Base-by-base conservation (phyloP, 2,113 vertebrate genomes). In the Lathamus discolor region DNA sequence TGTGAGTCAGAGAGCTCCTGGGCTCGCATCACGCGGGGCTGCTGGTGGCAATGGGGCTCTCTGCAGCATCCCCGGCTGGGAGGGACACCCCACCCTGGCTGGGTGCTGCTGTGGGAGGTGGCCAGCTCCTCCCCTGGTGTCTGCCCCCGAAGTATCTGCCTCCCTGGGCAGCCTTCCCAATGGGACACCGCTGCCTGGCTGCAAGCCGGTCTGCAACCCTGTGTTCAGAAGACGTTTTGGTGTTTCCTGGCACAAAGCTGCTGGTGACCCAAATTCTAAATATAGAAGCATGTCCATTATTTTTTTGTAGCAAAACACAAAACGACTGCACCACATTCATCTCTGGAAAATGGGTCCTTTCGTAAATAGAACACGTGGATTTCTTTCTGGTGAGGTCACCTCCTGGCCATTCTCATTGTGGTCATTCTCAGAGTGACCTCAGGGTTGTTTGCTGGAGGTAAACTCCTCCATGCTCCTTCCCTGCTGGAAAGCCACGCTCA, bases 211-310 rank as follows among this genome's bases (percentile, higher is more conserved):
- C 49, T 54, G 66, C 83, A 93, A 23, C 51, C 62, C 39, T 88
- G 70, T 18, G 88, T 90, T 88, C 72, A 39, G 31, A 77, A 81
- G 80, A 28, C 63, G 70, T 75, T 92, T 81, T 84, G 93, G 52
- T 84, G 54, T 61, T 64, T 90, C 48, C 81, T 84, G 91, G 57
- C 66, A 91, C 86, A 94, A 94, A 79, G 90, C 74, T 82, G 77
- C 44, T 29, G 52, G n/a, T 91, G 90, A 95, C 88, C 64, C 44
- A 68, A 90, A 90, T 92, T 78, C 85, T 87, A 96, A 96, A 93
- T 44, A 92, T 52, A 94, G 93, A 77, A 86, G 61, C 64, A 29
- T 70, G 22, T 75, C 68, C 9, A 3, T 37, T 81, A 90, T 62
- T 91, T 92, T 67, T 87, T 64, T 55, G 51, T 9, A 55, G 73